phyloP scores from a whole-genome alignment of 2,888 invertebrate species.

The Hipparchia sbordonii region DNA sequence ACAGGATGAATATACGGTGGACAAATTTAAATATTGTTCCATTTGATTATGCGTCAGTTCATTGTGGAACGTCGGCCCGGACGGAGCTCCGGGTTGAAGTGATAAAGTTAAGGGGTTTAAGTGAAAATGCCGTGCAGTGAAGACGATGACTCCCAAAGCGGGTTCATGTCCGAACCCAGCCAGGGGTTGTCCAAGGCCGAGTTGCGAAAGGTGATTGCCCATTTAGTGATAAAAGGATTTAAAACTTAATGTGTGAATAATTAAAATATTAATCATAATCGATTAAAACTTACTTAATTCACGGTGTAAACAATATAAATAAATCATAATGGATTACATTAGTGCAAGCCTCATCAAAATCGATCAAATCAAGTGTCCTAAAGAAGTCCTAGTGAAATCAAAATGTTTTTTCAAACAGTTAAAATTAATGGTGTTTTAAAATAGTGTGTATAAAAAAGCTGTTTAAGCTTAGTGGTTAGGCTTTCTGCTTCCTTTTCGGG shows the following conservation, averaged over 20 bases:
- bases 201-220: constrained; percentile 83
- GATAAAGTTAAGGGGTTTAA: constrained; percentile 38
- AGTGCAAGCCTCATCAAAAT: not conserved
- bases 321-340: not conserved
- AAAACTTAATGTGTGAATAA: no score
- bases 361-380: not conserved
- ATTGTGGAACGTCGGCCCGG: constrained; percentile 48
- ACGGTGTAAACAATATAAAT: no score
- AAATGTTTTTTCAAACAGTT: no score
- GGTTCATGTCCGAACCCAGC: constrained; percentile 75
- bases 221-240: constrained; percentile 69
- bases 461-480: no score
- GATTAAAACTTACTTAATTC: no score
- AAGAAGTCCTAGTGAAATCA: no score
- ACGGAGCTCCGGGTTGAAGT: constrained; percentile 47
- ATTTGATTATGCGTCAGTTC: constrained; percentile 54
- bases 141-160: constrained; percentile 82
- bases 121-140: constrained; percentile 84
- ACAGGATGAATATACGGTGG: constrained; percentile 65
- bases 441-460: no score
- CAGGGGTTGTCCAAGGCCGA: constrained; percentile 87
- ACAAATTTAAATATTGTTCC: constrained; percentile 68
- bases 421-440: no score
- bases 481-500: no score
- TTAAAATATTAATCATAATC: no score